A percentile compares a stretch with the other conserved stretches of the same genome.
Conservation (phyloP, 2,113 vertebrate genomes). For the Pomatostomus ruficeps region DNA sequence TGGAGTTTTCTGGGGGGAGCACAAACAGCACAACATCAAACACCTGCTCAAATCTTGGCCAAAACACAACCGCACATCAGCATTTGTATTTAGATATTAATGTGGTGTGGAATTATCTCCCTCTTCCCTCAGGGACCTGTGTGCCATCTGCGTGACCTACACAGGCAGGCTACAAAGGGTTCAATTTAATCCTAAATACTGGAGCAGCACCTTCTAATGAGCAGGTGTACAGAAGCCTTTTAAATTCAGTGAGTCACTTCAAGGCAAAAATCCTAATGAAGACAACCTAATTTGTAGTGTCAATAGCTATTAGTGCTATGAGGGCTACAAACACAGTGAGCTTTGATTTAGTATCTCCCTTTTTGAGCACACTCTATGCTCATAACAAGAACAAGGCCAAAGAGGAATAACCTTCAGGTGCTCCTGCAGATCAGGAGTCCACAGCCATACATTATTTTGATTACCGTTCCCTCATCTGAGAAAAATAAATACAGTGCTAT, state of each 20-base stretch:
- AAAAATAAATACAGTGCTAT: neutral
- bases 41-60: neutral
- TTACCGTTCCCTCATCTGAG: neutral
- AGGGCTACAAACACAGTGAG: neutral
- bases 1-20: slow-evolving; percentile 76
- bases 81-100: neutral
- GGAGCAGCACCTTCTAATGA: neutral
- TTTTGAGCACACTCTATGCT: neutral
- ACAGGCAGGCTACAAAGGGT: neutral
- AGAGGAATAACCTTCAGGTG: neutral
- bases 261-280: neutral
- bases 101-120: neutral
- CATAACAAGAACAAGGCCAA: neutral
- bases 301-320: neutral
- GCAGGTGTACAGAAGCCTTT: neutral
- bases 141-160: neutral
- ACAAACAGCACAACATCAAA: neutral
- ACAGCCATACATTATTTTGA: neutral
- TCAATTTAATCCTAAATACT: neutral
- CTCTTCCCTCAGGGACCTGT: neutral
- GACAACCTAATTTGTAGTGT: neutral
- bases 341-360: neutral
- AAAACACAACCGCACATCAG: neutral
- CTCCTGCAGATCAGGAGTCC: neutral
- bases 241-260: neutral